Evolutionary conservation across 1,140 invertebrate species (phyloP).

Genomic region (Lethocerus indicus): DNA sequence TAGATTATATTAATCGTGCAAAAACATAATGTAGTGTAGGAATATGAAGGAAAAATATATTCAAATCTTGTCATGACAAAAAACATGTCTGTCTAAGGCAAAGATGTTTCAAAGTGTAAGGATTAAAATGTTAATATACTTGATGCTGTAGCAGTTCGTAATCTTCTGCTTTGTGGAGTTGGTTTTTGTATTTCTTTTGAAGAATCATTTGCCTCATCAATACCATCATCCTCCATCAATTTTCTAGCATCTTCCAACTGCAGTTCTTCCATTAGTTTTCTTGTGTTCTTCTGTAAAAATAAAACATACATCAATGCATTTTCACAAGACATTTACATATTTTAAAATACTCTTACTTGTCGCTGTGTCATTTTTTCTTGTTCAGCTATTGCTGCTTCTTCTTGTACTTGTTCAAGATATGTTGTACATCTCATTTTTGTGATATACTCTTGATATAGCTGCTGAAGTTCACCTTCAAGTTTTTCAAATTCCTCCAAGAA

Average conservation of each 20-base stretch:
- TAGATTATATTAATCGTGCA: neutral
- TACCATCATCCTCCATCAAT: slow-evolving; percentile 11
- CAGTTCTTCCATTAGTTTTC: slow-evolving; percentile 13
- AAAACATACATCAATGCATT: neutral
- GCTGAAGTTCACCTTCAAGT: slow-evolving; percentile 69
- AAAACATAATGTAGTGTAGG: too few relatives aligned
- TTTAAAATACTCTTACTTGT: slow-evolving; percentile 17
- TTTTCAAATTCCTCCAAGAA: slow-evolving; percentile 94
- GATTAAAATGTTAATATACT: slow-evolving; percentile 8
- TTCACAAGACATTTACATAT: neutral
- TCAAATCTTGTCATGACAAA: too few relatives aligned
- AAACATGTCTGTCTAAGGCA: too few relatives aligned
- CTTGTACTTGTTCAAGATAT: slow-evolving; percentile 59
- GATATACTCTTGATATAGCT: slow-evolving; percentile 77
- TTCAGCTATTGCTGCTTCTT: slow-evolving; percentile 48
- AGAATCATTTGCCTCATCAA: neutral
- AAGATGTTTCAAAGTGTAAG: too few relatives aligned
- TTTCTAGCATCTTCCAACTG: slow-evolving; percentile 12
- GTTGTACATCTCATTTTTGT: slow-evolving; percentile 70
- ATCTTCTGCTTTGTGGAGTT: neutral
- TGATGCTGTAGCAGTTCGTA: slow-evolving; percentile 12
- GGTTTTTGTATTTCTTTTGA: neutral
- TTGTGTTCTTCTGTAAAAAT: slow-evolving; percentile 8
- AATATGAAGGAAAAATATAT: too few relatives aligned
- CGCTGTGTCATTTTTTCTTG: slow-evolving; percentile 46